These are phyloP conservation scores for Liopterus haemorrhoidalis DNA, from an alignment of 2,888 invertebrate species.

Conservation along the genomic window DNA sequence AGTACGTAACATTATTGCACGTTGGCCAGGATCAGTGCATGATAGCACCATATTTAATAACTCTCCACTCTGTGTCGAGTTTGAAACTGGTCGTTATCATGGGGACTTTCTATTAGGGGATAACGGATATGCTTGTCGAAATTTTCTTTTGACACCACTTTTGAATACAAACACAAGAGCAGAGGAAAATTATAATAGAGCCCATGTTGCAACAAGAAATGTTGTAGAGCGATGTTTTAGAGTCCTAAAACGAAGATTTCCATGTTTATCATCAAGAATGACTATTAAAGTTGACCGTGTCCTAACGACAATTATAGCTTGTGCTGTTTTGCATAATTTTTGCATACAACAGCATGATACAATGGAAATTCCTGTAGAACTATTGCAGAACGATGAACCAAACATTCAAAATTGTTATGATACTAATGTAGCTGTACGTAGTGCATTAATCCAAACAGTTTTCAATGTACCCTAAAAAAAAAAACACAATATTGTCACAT, in stretches of 20 bases:
- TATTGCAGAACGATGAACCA: too few species aligned
- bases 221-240: constrained; percentile 21
- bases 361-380: too few species aligned
- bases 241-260: background rate
- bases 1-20: constrained; percentile 28
- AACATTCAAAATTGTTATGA: too few species aligned
- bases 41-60: constrained; percentile 35
- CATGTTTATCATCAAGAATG: too few species aligned
- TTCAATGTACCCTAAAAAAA: too few species aligned
- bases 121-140: background rate
- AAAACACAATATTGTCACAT: too few species aligned
- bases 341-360: too few species aligned
- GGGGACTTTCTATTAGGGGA: background rate
- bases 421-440: too few species aligned
- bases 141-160: constrained; percentile 2
- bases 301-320: too few species aligned
- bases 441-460: too few species aligned
- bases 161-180: background rate
- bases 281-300: too few species aligned
- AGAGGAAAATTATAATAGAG: background rate
- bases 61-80: constrained; percentile 20
- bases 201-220: constrained; percentile 14
- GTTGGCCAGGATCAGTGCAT: constrained; percentile 34
- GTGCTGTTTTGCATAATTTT: too few species aligned
- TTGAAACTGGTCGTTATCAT: background rate